Evolutionary conservation across 2,113 vertebrate genomes (phyloP).

Genomic region (Bubalus kerabau): DNA sequence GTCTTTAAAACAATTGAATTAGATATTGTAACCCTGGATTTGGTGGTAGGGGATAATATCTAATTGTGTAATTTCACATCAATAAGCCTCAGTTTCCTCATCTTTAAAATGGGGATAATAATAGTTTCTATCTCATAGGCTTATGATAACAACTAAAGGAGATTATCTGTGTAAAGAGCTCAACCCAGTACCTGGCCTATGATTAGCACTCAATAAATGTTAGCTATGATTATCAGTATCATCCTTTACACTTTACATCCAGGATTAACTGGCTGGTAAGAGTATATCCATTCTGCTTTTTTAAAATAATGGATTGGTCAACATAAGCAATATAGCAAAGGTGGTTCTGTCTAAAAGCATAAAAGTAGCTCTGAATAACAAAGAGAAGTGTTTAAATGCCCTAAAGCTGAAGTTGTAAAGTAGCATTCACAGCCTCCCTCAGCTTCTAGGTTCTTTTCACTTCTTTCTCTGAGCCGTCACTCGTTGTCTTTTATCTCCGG

Average conservation of each 20-base stretch:
- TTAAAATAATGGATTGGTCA: background rate
- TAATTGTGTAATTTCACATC: background rate
- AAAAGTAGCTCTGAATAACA: background rate
- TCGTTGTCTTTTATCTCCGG: background rate
- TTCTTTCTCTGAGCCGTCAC: background rate
- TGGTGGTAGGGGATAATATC: conserved; percentile 22
- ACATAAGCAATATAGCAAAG: background rate
- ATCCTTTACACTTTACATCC: background rate
- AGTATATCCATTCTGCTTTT: background rate
- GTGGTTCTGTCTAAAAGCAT: background rate
- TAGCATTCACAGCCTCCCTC: background rate
- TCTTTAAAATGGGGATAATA: conserved; percentile 73
- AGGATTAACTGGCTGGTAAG: background rate
- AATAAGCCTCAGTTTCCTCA: conserved; percentile 45
- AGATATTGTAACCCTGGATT: conserved; percentile 20
- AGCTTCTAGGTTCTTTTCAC: background rate
- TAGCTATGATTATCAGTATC: background rate
- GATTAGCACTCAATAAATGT: background rate
- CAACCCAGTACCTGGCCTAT: background rate
- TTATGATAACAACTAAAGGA: background rate
- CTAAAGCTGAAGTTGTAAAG: background rate
- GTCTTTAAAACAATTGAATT: conserved; percentile 39
- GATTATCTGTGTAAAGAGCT: background rate
- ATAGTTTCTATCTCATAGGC: conserved; percentile 4
- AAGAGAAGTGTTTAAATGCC: background rate